Evolutionary conservation across 2,113 vertebrate genomes (phyloP).

Genomic region (Cephalopterus ornatus): DNA sequence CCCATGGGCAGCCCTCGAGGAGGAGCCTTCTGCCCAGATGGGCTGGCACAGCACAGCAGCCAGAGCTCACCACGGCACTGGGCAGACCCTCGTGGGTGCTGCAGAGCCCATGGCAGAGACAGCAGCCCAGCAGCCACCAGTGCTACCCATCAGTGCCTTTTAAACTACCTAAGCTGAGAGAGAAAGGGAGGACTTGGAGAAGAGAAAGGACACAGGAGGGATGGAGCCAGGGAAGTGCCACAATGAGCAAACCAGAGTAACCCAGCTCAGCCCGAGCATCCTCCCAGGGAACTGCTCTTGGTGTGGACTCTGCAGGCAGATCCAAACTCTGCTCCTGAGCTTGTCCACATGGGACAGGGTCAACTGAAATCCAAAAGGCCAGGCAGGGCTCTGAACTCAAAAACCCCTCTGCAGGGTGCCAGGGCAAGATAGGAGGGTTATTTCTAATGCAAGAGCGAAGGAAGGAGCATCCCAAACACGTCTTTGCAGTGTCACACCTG

Average conservation of each 20-base stretch:
- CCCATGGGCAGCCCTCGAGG: neutral
- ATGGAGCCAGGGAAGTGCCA: neutral
- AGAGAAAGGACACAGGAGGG: neutral
- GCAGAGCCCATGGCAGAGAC: neutral
- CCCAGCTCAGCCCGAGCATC: neutral
- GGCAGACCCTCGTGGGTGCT: neutral
- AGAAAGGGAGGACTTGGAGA: neutral
- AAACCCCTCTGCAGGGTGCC: neutral
- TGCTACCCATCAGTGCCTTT: neutral
- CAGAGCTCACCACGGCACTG: neutral
- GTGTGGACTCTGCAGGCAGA: rapidly evolving
- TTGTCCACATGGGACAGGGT: neutral
- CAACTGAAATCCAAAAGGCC: neutral
- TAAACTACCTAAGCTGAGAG: neutral
- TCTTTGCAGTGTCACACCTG: neutral
- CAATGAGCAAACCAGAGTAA: neutral
- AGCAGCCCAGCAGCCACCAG: neutral
- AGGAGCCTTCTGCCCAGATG: neutral
- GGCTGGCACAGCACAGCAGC: neutral
- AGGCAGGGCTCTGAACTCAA: neutral
- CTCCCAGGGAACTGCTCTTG: neutral
- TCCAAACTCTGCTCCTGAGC: neutral
- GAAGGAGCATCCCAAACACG: neutral
- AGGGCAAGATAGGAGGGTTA: neutral
- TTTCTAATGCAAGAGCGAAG: neutral